phyloP scores from a whole-genome alignment of 1,140 invertebrate species.

The Wasmannia auropunctata region DNA sequence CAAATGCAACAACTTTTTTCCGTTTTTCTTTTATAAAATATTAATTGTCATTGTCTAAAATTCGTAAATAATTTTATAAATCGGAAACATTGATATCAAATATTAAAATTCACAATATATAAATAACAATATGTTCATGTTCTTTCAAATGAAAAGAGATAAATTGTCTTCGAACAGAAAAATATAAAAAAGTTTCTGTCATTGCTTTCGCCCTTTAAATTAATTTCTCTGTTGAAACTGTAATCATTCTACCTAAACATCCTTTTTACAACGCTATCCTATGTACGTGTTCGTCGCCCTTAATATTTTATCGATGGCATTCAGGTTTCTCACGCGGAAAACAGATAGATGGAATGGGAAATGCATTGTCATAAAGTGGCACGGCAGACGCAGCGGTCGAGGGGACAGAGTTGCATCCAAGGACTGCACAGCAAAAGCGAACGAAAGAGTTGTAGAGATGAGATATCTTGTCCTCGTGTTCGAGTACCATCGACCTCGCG shows the following conservation, averaged over 20 bases:
- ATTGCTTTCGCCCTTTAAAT: neutral
- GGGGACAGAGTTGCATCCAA: slow-evolving; percentile 32
- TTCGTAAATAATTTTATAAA: neutral
- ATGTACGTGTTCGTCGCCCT: slow-evolving; percentile 56
- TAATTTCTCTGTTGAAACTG: neutral
- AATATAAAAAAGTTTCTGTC: neutral
- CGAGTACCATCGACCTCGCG: slow-evolving; percentile 73
- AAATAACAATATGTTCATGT: neutral
- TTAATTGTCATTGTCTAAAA: neutral
- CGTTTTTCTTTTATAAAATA: neutral
- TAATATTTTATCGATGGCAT: slow-evolving; percentile 72
- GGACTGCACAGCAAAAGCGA: slow-evolving; percentile 37
- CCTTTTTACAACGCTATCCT: slow-evolving; percentile 23
- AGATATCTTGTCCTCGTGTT: slow-evolving; percentile 70
- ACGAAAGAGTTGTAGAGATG: slow-evolving; percentile 61
- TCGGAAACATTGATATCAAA: neutral
- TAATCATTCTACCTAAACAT: slow-evolving; percentile 31
- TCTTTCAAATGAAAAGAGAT: neutral
- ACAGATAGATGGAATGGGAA: slow-evolving; percentile 53
- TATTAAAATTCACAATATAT: no score
- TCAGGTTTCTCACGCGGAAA: slow-evolving; percentile 61
- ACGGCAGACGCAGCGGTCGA: slow-evolving; percentile 26
- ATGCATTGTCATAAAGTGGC: slow-evolving; percentile 74
- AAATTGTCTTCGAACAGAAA: neutral
- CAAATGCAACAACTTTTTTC: neutral